Percentiles rank a stretch among this genome's conserved stretches.
These are phyloP conservation scores for Mormyrops attenuatus DNA, from an alignment of 2,797 vertebrate species.

Conservation along the genomic window DNA sequence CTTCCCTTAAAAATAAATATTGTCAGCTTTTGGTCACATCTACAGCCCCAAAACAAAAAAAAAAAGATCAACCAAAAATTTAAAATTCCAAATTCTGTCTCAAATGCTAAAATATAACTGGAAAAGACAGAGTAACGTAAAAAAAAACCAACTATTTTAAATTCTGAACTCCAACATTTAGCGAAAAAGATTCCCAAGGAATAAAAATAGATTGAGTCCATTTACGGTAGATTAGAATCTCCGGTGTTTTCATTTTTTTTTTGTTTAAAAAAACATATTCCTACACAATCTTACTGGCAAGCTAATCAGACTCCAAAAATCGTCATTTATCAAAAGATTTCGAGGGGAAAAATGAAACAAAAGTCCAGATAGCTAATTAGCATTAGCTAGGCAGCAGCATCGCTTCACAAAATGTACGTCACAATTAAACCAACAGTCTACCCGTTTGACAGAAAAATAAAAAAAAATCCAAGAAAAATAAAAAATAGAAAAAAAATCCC, in stretches of 20 bases:
- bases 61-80: slow-evolving; percentile 16
- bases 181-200: slow-evolving; percentile 17
- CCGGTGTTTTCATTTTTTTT: slow-evolving; percentile 9
- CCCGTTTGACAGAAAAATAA: slow-evolving; percentile 31
- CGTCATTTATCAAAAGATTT: slow-evolving; percentile 18
- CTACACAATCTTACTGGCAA: neutral
- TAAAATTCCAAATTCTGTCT: neutral
- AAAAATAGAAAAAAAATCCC: slow-evolving; percentile 54
- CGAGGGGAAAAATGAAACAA: slow-evolving; percentile 22
- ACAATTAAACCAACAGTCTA: slow-evolving; percentile 27
- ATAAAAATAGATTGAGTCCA: slow-evolving; percentile 20
- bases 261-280: slow-evolving; percentile 9
- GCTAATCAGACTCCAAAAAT: slow-evolving; percentile 20
- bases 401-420: slow-evolving; percentile 27
- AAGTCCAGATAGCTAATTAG: slow-evolving; percentile 20
- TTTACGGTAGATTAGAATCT: slow-evolving; percentile 15
- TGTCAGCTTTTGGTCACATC: neutral
- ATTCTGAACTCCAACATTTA: slow-evolving; percentile 8
- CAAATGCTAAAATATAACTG: slow-evolving; percentile 3
- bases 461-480: slow-evolving; percentile 57
- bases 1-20: slow-evolving; percentile 22
- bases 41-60: slow-evolving; percentile 21
- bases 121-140: neutral
- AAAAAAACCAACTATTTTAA: neutral
- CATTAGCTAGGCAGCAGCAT: slow-evolving; percentile 20